Evolutionary conservation across 1,140 invertebrate species (phyloP).

Genomic region (Heliconius eleuchia): DNA sequence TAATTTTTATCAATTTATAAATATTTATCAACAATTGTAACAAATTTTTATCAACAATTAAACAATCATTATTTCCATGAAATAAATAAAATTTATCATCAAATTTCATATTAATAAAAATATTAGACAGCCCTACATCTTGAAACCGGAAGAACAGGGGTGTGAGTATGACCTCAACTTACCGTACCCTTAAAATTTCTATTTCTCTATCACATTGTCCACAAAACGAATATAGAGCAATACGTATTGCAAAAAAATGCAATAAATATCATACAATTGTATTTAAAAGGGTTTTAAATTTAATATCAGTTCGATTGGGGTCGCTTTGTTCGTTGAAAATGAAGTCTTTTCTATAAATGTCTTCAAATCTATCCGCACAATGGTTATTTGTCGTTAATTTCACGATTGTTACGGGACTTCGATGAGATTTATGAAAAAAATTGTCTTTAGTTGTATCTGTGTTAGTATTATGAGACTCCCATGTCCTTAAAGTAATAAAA

Average conservation of each 20-base stretch:
- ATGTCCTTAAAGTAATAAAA: not conserved
- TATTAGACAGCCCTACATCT: constrained; percentile 56
- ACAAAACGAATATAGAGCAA: constrained; percentile 65
- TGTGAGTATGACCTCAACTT: constrained; percentile 63
- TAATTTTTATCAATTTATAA: too few species aligned
- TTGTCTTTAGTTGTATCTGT: not conserved
- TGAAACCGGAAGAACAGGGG: constrained; percentile 75
- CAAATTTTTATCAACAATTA: too few species aligned
- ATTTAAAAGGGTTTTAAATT: constrained; percentile 79
- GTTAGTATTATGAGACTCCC: not conserved
- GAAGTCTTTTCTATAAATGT: constrained; percentile 45
- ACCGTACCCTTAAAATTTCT: constrained; percentile 37
- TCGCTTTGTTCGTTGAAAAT: constrained; percentile 37
- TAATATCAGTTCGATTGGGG: constrained; percentile 74
- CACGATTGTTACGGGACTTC: constrained; percentile 31
- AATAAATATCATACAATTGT: constrained; percentile 80
- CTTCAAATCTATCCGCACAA: constrained; percentile 38
- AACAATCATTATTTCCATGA: not conserved
- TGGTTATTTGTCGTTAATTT: constrained; percentile 47
- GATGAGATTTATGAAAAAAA: not conserved
- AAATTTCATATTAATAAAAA: not conserved
- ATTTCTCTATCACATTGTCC: constrained; percentile 54
- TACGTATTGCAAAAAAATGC: constrained; percentile 64
- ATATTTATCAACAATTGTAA: too few species aligned
- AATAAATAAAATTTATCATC: not conserved